Percentiles rank a stretch among this genome's conserved stretches.
phyloP scores from a whole-genome alignment of 2,113 vertebrate genomes.

The Sapayoa aenigma region DNA sequence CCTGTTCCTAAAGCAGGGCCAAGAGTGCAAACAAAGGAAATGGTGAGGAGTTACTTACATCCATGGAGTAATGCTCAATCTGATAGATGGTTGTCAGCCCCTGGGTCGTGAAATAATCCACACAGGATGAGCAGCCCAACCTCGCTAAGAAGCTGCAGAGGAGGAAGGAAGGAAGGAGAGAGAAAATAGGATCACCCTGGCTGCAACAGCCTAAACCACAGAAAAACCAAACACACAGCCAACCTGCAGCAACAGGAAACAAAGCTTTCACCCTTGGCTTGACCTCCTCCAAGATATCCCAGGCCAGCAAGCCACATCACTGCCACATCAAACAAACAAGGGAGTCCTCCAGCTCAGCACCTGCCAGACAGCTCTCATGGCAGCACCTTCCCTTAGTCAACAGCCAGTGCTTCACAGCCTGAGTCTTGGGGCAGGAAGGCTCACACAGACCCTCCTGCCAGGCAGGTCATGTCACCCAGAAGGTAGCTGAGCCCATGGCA shows the following conservation, averaged over 20 bases:
- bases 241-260: constrained; percentile 63
- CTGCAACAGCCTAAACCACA: constrained; percentile 75
- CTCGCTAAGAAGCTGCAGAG: constrained; percentile 94
- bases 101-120: constrained; percentile 99
- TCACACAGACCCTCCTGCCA: neutral
- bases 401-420: neutral
- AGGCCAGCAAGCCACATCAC: neutral
- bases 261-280: constrained; percentile 46
- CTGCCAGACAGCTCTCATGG: neutral
- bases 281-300: constrained; percentile 25
- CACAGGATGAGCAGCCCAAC: constrained; percentile 97
- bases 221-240: constrained; percentile 72
- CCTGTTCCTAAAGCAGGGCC: constrained; percentile 35
- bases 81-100: constrained; percentile 99
- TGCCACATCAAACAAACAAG: neutral
- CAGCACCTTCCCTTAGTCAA: neutral
- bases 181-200: constrained; percentile 82
- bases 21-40: constrained; percentile 53
- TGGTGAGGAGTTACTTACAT: constrained; percentile 88
- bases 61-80: constrained; percentile 99
- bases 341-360: neutral
- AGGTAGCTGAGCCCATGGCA: neutral
- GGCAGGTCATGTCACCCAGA: neutral
- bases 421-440: neutral
- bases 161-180: constrained; percentile 73